Percentiles rank a stretch among this genome's conserved stretches.
phyloP scores from a whole-genome alignment of 2,113 vertebrate species.

The Phylloscopus trochiloides region DNA sequence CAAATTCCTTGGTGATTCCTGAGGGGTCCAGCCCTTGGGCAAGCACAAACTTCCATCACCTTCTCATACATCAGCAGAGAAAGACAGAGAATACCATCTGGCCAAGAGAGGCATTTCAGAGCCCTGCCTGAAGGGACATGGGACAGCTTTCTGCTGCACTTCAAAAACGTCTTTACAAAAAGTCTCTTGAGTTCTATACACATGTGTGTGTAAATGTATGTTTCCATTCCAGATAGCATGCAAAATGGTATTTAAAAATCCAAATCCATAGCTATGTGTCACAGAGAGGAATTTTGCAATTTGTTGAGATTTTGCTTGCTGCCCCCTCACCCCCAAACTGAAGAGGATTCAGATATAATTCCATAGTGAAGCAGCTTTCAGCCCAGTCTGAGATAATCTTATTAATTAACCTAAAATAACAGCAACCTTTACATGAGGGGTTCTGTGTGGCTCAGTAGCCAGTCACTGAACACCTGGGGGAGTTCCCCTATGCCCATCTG shows the following conservation, averaged over 20 bases:
- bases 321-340: rapidly evolving
- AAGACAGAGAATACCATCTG: background rate
- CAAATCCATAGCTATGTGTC: background rate
- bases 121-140: background rate
- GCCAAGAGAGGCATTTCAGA: background rate
- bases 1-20: rapidly evolving
- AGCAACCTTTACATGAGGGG: background rate
- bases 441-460: background rate
- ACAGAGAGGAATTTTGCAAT: background rate
- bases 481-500: rapidly evolving
- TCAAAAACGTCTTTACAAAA: background rate
- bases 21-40: rapidly evolving
- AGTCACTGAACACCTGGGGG: rapidly evolving
- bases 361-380: background rate
- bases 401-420: background rate
- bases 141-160: background rate
- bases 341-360: background rate
- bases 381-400: background rate
- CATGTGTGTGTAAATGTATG: background rate
- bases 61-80: background rate
- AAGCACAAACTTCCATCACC: background rate
- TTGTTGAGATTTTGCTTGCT: background rate
- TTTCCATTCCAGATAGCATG: background rate
- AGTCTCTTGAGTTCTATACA: background rate
- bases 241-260: background rate